Evolutionary conservation across 2,113 vertebrate genomes (phyloP), one percentile per base, ranked within the genome.

Genomic region (Scopus umbretta): DNA sequence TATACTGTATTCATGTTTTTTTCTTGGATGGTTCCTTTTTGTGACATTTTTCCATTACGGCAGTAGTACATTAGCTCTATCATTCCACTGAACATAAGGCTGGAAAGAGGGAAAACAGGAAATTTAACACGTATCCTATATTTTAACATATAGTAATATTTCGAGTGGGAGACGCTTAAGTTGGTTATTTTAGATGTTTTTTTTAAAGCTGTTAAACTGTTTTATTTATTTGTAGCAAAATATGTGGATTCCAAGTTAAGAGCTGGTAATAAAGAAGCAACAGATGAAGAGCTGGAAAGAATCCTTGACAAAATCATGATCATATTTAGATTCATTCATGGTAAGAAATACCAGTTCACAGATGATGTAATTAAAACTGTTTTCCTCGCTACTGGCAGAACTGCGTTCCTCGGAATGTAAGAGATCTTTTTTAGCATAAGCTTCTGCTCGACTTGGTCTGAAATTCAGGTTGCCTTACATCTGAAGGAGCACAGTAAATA

Each of bases 291-390:
- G 84, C 96, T 99, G 93, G 98, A 99, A 97, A 97, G 98, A 95
- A 98, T 98, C 58, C 98, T 99, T 83, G 98, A 99, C 96, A 99
- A 99, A 97, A 98, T 98, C 84, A 99, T 99, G 98, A 98, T 99
- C 62, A 98, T 99, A 86, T 99, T 99, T 96, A 95, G 98, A 96
- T 98, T 99, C 93, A 98, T 99, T 91, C 98, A 99, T 19, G 98
- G 98, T 98, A 97, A 98, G 98, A 65, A 82, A 56, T 58, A 38
- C 9, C 10, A 6, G 5, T 74, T 88, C 16, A 32, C 17, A 15
- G 5, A 19, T 90, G 36, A 66, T 89, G 29, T 47, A 49, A 5
- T 66, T 81, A 38, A 86, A 87, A 61, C 21, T 56, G 9, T 67
- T 67, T 81, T 71, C n/a, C 15, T 49, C 81, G 59, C 50, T 92